A percentile compares a stretch with the other conserved stretches of the same genome.
Evolutionary conservation across 1,140 invertebrate genomes (phyloP).

Genomic region (Drosophila littoralis): DNA sequence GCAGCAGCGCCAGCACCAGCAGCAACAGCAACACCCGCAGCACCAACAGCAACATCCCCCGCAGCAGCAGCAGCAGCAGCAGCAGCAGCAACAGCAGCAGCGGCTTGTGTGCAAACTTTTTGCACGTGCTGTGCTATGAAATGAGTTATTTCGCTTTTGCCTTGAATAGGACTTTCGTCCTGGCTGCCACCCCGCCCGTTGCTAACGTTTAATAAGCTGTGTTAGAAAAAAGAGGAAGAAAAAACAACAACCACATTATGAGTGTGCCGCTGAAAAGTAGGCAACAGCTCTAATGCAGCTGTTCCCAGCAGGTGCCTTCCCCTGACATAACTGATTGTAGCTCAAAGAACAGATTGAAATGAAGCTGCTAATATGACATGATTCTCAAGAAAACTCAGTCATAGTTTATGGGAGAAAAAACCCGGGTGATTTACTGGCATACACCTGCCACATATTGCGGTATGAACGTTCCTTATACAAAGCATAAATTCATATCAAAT

Average conservation of each 20-base stretch:
- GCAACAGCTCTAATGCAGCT: slow-evolving; percentile 42
- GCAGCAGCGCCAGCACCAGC: slow-evolving; percentile 5
- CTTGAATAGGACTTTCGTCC: slow-evolving; percentile 33
- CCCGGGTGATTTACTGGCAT: too few species aligned
- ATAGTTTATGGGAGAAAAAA: neutral
- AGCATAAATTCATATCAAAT: too few species aligned
- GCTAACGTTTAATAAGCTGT: slow-evolving; percentile 27
- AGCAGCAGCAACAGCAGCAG: slow-evolving; percentile 3
- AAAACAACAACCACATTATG: slow-evolving; percentile 1
- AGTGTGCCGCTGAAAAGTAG: slow-evolving; percentile 45
- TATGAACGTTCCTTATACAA: too few species aligned
- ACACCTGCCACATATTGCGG: too few species aligned
- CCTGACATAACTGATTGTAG: slow-evolving; percentile 2
- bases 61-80: neutral
- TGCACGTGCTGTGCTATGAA: slow-evolving; percentile 70
- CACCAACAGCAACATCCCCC: slow-evolving; percentile 3
- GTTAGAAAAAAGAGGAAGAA: slow-evolving; percentile 4
- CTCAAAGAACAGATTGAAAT: slow-evolving; percentile 7
- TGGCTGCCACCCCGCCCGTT: neutral
- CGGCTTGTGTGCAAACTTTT: slow-evolving; percentile 49
- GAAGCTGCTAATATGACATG: neutral
- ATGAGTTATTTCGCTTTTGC: slow-evolving; percentile 62
- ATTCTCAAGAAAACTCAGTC: neutral
- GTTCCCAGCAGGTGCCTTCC: slow-evolving; percentile 42
- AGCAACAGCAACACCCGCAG: slow-evolving; percentile 4